Evolutionary conservation across 2,797 vertebrate genomes (phyloP).

Genomic region (Diceros bicornis): DNA sequence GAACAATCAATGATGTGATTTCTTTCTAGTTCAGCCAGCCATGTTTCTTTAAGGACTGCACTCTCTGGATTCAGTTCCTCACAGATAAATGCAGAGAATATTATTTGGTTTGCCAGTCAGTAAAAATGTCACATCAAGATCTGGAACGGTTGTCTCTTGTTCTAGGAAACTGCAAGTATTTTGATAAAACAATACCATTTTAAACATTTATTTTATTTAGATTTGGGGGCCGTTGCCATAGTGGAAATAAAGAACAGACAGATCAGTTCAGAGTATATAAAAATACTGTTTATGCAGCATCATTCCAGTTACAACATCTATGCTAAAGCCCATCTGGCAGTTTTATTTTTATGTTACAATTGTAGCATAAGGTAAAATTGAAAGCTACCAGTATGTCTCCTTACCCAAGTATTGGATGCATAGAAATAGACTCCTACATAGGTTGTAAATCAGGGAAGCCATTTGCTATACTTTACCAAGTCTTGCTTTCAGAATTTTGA

Average conservation of each 20-base stretch:
- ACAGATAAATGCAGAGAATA: neutral
- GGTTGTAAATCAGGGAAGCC: neutral
- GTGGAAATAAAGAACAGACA: conserved; percentile 22
- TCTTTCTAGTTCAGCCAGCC: neutral
- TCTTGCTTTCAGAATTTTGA: neutral
- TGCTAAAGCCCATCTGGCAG: neutral
- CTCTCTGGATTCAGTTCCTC: neutral
- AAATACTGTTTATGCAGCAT: neutral
- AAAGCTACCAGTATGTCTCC: neutral
- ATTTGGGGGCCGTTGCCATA: neutral
- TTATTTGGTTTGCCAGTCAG: neutral
- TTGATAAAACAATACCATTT: neutral
- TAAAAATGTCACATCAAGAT: conserved; percentile 44
- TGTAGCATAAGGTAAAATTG: conserved; percentile 34
- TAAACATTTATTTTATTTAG: conserved; percentile 18
- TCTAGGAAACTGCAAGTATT: conserved; percentile 51
- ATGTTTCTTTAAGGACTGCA: neutral
- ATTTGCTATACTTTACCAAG: neutral
- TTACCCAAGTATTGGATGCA: neutral
- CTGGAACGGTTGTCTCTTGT: neutral
- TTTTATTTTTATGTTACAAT: conserved; percentile 69
- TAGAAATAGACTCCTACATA: neutral
- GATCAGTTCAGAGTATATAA: neutral
- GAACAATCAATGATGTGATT: neutral
- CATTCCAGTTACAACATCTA: neutral